Percentiles rank a stretch among this genome's conserved stretches.
phyloP scores from a whole-genome alignment of 1,140 invertebrate genomes.

The roundworm (Caenorhabditis elegans) region DNA sequence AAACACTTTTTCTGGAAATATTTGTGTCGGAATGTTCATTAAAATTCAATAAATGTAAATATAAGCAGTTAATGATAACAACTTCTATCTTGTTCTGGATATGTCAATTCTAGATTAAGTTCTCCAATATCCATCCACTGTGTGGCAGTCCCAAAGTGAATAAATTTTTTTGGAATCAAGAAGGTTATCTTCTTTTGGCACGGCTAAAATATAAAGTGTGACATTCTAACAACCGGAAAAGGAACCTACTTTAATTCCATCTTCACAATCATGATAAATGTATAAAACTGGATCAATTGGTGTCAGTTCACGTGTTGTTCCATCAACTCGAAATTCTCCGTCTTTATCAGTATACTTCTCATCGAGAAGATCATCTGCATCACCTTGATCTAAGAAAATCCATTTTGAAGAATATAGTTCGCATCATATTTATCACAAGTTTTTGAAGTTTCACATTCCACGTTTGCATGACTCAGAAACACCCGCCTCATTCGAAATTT shows the following conservation, averaged over 20 bases:
- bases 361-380: slow-evolving; percentile 49
- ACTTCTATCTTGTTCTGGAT: slow-evolving; percentile 33
- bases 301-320: slow-evolving; percentile 59
- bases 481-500: too few species aligned
- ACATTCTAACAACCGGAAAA: not conserved
- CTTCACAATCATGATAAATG: slow-evolving; percentile 60
- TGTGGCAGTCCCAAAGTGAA: slow-evolving; percentile 44
- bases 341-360: slow-evolving; percentile 49
- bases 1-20: too few species aligned
- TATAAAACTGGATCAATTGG: slow-evolving; percentile 61
- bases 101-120: not conserved
- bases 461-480: too few species aligned
- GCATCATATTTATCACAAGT: too few species aligned
- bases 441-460: too few species aligned
- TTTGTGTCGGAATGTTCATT: too few species aligned
- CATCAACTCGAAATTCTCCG: slow-evolving; percentile 55
- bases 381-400: slow-evolving; percentile 46
- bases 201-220: slow-evolving; percentile 46
- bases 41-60: too few species aligned
- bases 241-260: slow-evolving; percentile 33
- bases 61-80: slow-evolving; percentile 18
- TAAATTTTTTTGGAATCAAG: slow-evolving; percentile 55
- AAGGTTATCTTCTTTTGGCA: slow-evolving; percentile 59
- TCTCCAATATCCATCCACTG: slow-evolving; percentile 37
- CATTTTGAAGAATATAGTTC: not conserved